These are phyloP conservation scores for Dynastes tityus DNA, from an alignment of 2,888 invertebrate genomes.

Conservation along the genomic window DNA sequence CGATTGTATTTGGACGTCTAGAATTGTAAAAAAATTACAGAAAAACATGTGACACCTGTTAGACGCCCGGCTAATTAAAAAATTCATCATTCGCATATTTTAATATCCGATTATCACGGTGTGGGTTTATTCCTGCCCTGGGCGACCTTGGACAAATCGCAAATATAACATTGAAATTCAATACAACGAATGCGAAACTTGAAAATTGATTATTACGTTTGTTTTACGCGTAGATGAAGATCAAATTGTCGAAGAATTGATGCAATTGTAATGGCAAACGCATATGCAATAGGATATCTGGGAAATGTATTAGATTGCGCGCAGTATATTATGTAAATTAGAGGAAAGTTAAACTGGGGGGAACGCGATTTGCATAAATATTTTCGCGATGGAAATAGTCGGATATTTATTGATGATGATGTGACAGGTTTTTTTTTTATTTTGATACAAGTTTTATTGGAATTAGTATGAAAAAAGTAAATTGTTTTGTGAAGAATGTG, in stretches of 20 bases:
- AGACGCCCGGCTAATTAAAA: neutral
- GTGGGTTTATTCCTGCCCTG: neutral
- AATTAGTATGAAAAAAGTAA: too few species aligned
- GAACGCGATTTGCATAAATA: conserved; percentile 10
- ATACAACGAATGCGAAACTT: neutral
- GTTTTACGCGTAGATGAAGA: too few species aligned
- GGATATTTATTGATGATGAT: too few species aligned
- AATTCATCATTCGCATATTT: neutral
- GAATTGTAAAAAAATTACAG: neutral
- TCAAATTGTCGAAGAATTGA: too few species aligned
- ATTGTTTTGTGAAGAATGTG: too few species aligned
- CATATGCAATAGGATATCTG: too few species aligned
- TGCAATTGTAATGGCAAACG: too few species aligned
- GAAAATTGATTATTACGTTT: too few species aligned
- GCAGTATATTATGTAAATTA: neutral
- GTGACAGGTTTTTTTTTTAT: too few species aligned
- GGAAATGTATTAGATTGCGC: neutral
- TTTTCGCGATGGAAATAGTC: neutral
- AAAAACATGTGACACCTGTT: neutral
- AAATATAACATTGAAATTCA: neutral
- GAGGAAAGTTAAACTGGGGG: neutral
- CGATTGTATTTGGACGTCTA: too few species aligned
- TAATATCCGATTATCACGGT: neutral
- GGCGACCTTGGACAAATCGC: neutral
- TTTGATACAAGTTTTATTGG: too few species aligned